Base-by-base conservation (phyloP, 2,888 invertebrate species). In the Ommatoiulus sabulosus region DNA sequence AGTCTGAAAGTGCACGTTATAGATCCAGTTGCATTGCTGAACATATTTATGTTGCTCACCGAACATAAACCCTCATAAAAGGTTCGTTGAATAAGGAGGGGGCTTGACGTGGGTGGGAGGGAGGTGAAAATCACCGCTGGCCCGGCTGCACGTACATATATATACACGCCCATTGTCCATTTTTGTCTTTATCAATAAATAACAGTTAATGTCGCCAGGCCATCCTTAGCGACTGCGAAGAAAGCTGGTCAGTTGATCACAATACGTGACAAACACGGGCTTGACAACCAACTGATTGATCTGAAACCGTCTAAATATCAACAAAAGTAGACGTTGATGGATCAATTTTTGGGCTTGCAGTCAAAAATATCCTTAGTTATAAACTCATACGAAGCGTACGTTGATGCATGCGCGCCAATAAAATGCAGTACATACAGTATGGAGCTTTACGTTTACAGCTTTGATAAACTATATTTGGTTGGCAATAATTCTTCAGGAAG, bases 271-370 rank as follows among this genome's bases (percentile, higher is more conserved):
- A 72, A 72, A 72, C 72, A 72, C 72, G 20, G 24, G 72, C 72
- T 72, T 72, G 72, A 72, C 72, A 72, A 72, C 72, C 72, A 72
- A 72, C 72, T 72, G 72, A 72, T 72, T 72, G 72, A 72, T 72
- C 72, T 72, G 72, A 72, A 72, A 72, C 8, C 24, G 24, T 72
- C 72, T 72, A 72, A 72, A 72, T 72, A 72, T 72, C 72, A 72
- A 72, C 72, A 72, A 72, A 72, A 72, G 24, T 72, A 7, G 72
- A 72, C 72, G 20, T 72, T 72, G 72, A 72, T 72, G 72, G 72
- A 72, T 72, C 72, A 72, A 72, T 72, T 72, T 72, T 24, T 72
- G 72, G 72, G 1, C 72, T 20, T 72, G 10, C 5, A 72, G 72
- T 72, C 72, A 72, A 72, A 72, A 72, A 72, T 24, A 72, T 72